Conservation (phyloP, 2,797 vertebrate genomes). For the Arctocebus calabarensis region DNA sequence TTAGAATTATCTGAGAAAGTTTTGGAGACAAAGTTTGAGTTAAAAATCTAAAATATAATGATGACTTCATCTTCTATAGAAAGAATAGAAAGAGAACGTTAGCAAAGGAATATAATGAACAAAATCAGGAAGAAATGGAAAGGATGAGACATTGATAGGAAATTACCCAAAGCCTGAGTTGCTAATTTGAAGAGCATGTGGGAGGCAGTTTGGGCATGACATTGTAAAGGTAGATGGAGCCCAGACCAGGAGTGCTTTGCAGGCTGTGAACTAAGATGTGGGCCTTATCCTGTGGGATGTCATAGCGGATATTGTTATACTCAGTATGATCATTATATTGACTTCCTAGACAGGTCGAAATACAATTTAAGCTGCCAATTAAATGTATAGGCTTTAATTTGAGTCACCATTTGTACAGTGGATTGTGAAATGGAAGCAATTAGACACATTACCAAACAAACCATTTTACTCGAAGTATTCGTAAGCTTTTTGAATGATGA, state of each 20-base stretch:
- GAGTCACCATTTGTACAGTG: conserved; percentile 21
- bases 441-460: conserved; percentile 2
- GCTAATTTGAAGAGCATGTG: background rate
- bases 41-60: conserved; percentile 11
- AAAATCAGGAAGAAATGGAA: conserved; percentile 33
- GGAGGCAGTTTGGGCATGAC: background rate
- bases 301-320: background rate
- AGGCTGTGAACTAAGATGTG: background rate
- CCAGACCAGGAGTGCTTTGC: background rate
- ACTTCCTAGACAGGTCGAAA: conserved; percentile 3
- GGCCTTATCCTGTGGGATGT: background rate
- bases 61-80: background rate
- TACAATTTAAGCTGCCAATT: conserved; percentile 35
- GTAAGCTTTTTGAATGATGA: conserved; percentile 48
- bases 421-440: conserved; percentile 13
- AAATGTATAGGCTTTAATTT: conserved; percentile 51
- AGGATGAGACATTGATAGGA: background rate
- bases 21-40: background rate
- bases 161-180: background rate
- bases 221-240: background rate
- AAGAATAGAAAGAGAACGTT: background rate
- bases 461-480: conserved; percentile 17
- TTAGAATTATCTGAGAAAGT: background rate
- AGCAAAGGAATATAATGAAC: background rate
- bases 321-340: background rate